phyloP scores from a whole-genome alignment of 2,797 vertebrate species.

The Alexandromys oeconomus region DNA sequence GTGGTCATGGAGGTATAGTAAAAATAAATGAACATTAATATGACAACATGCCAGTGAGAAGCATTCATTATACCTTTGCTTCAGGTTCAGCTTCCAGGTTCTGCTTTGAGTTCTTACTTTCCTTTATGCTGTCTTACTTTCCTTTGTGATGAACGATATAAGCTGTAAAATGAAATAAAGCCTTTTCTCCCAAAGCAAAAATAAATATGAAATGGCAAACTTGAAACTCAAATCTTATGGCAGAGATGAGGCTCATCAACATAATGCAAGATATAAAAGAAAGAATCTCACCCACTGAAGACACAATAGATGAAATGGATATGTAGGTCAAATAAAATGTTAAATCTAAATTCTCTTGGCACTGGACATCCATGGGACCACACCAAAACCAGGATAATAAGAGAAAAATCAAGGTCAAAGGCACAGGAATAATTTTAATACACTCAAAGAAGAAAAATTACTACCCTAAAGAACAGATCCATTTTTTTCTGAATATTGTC shows the following conservation, averaged over 20 bases:
- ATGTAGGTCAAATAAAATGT: neutral
- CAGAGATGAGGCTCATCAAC: neutral
- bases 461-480: neutral
- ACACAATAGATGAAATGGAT: neutral
- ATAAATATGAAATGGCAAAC: neutral
- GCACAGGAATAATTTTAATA: neutral
- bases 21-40: too few relatives aligned
- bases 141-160: too few relatives aligned
- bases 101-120: too few relatives aligned
- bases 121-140: too few relatives aligned
- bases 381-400: neutral
- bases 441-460: neutral
- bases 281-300: neutral
- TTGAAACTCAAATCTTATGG: neutral
- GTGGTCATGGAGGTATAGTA: too few relatives aligned
- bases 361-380: neutral
- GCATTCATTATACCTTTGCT: too few relatives aligned
- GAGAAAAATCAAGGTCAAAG: neutral
- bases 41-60: too few relatives aligned
- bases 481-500: neutral
- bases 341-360: neutral
- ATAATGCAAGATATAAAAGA: neutral
- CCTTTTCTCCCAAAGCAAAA: neutral
- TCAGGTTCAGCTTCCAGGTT: too few relatives aligned
- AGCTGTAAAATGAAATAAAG: too few relatives aligned